These are phyloP conservation scores for Reticulitermes speratus DNA, from an alignment of 1,140 invertebrate genomes.

Conservation along the genomic window DNA sequence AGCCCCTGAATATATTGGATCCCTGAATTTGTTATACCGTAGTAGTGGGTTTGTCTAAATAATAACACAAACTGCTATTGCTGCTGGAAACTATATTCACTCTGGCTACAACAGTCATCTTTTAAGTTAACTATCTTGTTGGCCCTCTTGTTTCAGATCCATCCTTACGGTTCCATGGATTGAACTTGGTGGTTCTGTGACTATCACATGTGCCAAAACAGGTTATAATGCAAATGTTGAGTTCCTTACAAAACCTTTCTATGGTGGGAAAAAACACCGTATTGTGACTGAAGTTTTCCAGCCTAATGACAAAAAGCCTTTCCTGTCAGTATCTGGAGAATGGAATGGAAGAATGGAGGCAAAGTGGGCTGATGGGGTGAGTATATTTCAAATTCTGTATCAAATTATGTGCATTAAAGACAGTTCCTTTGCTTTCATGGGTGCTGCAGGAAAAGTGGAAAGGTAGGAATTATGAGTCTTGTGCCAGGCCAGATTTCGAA, in stretches of 20 bases:
- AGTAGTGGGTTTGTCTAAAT: too few relatives aligned
- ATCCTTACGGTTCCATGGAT: conserved; percentile 97
- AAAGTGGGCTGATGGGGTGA: conserved; percentile 78
- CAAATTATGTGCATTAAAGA: background rate
- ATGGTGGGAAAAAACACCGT: conserved; percentile 91
- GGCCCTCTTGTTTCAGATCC: conserved; percentile 58
- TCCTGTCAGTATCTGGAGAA: conserved; percentile 84
- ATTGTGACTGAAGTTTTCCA: conserved; percentile 78
- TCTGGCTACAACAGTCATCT: too few relatives aligned
- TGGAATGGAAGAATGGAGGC: conserved; percentile 96
- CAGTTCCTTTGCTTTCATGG: background rate
- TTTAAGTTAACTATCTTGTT: too few relatives aligned
- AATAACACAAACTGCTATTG: too few relatives aligned
- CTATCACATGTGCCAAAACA: conserved; percentile 85
- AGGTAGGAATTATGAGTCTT: background rate
- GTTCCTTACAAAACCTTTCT: conserved; percentile 96
- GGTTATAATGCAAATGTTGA: conserved; percentile 86
- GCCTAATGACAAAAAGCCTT: conserved; percentile 83
- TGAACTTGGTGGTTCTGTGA: conserved; percentile 88
- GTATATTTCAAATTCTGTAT: conserved; percentile 38
- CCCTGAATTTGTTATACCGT: too few relatives aligned
- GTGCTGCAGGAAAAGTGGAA: background rate
- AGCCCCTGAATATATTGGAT: too few relatives aligned
- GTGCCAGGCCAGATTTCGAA: too few relatives aligned
- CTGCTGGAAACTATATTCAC: too few relatives aligned